Percentiles rank a stretch among this genome's conserved stretches.
These are phyloP conservation scores for Hypothenemus hampei DNA, from an alignment of 1,140 invertebrate species.

Conservation along the genomic window DNA sequence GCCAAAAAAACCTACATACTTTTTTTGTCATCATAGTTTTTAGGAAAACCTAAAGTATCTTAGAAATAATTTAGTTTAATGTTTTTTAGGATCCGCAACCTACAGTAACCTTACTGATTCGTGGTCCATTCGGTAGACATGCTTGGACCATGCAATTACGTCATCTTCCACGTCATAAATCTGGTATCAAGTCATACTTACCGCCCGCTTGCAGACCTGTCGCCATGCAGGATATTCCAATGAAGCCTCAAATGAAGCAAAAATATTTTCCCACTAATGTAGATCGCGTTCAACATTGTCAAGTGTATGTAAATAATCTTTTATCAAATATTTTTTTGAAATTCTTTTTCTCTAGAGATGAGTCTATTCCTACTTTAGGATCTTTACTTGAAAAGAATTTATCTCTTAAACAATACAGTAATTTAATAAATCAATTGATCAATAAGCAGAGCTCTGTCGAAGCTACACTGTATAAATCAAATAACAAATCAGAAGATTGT, in stretches of 20 bases:
- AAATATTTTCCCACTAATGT: conserved; percentile 80
- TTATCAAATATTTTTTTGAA: background rate
- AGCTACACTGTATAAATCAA: conserved; percentile 35
- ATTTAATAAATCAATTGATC: conserved; percentile 52
- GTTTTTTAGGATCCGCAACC: conserved; percentile 61
- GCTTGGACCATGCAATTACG: conserved; percentile 90
- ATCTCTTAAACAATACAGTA: conserved; percentile 50
- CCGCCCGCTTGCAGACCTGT: conserved; percentile 72
- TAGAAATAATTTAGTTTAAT: conserved; percentile 3
- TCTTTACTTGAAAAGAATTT: conserved; percentile 53
- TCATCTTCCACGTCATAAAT: conserved; percentile 75
- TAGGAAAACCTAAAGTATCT: no score
- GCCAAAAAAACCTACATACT: no score
- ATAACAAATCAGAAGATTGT: conserved; percentile 52
- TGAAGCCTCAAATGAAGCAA: conserved; percentile 59
- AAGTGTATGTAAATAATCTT: conserved; percentile 58
- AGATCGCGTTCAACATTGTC: conserved; percentile 72
- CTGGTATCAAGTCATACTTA: conserved; percentile 63
- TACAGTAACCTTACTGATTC: conserved; percentile 73
- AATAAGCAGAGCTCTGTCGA: conserved; percentile 48
- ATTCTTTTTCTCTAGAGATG: conserved; percentile 51
- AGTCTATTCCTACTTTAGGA: conserved; percentile 65
- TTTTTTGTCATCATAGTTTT: no score
- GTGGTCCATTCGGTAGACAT: conserved; percentile 88
- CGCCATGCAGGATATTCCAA: conserved; percentile 65